Evolutionary conservation across 2,113 vertebrate genomes (phyloP).

Genomic region (Platanista minor): DNA sequence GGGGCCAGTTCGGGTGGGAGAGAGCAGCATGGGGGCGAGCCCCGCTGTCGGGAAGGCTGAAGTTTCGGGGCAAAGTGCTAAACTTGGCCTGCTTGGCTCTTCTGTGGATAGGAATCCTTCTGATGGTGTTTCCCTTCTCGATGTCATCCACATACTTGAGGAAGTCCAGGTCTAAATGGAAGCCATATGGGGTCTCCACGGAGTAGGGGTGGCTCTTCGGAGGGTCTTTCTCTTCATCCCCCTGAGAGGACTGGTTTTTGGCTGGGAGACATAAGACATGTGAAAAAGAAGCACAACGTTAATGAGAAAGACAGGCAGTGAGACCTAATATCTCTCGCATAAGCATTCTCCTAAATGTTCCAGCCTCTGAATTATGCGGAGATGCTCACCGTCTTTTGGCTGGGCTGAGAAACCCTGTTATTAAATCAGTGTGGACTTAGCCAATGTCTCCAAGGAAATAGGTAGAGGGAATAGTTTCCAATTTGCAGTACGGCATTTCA

Average conservation of each 20-base stretch:
- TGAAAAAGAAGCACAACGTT: neutral
- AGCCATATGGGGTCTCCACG: constrained; percentile 97
- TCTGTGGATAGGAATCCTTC: constrained; percentile 92
- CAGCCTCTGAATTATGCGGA: neutral
- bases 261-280: constrained; percentile 76
- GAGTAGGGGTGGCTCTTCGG: constrained; percentile 93
- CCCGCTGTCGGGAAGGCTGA: constrained; percentile 91
- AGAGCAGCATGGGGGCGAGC: constrained; percentile 60
- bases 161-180: constrained; percentile 97
- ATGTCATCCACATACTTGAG: constrained; percentile 99
- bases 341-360: neutral
- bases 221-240: constrained; percentile 82
- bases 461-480: neutral
- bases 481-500: neutral
- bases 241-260: constrained; percentile 83
- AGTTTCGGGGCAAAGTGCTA: constrained; percentile 95
- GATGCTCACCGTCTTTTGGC: neutral
- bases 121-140: constrained; percentile 98
- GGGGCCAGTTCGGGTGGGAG: constrained; percentile 86
- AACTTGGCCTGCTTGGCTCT: constrained; percentile 93
- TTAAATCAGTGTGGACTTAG: constrained; percentile 53
- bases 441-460: neutral
- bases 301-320: neutral
- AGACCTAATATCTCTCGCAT: neutral
- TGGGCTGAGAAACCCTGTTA: neutral